Conservation (phyloP, 2,888 invertebrate species). For the Ferdinandea cuprea region DNA sequence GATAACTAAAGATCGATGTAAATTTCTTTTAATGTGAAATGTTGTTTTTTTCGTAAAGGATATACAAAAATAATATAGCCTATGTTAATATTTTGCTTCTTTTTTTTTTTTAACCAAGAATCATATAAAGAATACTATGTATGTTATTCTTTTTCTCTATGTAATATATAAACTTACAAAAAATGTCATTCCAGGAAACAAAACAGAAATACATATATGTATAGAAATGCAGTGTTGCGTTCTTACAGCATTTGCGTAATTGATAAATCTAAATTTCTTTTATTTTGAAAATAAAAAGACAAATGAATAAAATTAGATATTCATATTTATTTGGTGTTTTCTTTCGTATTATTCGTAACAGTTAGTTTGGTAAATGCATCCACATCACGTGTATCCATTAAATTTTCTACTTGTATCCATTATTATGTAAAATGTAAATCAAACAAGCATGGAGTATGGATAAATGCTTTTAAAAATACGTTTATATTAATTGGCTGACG, state of each 20-base stretch:
- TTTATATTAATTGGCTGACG: no score
- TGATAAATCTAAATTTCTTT: slow-evolving; percentile 59
- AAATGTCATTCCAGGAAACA: slow-evolving; percentile 71
- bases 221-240: slow-evolving; percentile 53
- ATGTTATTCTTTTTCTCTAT: slow-evolving; percentile 64
- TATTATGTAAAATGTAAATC: no score
- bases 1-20: slow-evolving; percentile 35
- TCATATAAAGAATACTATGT: slow-evolving; percentile 15
- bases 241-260: slow-evolving; percentile 47
- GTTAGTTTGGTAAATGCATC: no score
- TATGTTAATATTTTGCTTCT: slow-evolving; percentile 25
- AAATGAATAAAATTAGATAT: slow-evolving; percentile 58
- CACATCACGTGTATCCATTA: no score
- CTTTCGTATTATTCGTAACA: no score
- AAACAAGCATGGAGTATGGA: no score
- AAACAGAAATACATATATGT: slow-evolving; percentile 1
- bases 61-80: slow-evolving; percentile 24
- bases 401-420: no score
- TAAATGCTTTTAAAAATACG: no score
- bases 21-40: slow-evolving; percentile 35
- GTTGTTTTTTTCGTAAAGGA: slow-evolving; percentile 26
- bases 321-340: slow-evolving; percentile 11
- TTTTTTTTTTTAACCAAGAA: slow-evolving; percentile 49
- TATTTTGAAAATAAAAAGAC: slow-evolving; percentile 70
- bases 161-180: slow-evolving; percentile 70